A percentile compares a stretch with the other conserved stretches of the same genome.
These are phyloP conservation scores for Phragmatobia fuliginosa DNA, from an alignment of 2,888 invertebrate species.

Conservation along the genomic window DNA sequence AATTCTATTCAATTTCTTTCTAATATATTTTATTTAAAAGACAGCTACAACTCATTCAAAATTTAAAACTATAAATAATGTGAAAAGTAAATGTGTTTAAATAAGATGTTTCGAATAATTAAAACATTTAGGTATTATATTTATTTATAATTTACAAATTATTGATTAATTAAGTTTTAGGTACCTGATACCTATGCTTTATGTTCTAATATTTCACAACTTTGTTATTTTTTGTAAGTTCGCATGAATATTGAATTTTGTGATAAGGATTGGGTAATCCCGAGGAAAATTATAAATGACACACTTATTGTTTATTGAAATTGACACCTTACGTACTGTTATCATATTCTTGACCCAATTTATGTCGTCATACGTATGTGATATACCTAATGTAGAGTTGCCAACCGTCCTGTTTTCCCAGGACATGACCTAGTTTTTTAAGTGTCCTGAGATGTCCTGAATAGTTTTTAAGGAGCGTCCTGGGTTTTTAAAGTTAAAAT, in stretches of 20 bases:
- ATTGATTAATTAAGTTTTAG: constrained; percentile 14
- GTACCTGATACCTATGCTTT: background rate
- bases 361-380: background rate
- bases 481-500: no score
- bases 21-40: constrained; percentile 17
- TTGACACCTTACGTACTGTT: background rate
- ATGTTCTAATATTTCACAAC: constrained; percentile 5
- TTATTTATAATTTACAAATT: constrained; percentile 28
- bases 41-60: constrained; percentile 8
- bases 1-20: background rate
- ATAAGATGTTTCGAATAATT: constrained; percentile 44
- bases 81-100: constrained; percentile 40
- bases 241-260: background rate
- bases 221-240: background rate
- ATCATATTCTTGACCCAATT: background rate
- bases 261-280: constrained; percentile 4
- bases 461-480: no score
- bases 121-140: constrained; percentile 28
- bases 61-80: constrained; percentile 40
- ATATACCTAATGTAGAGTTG: no score
- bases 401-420: no score
- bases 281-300: constrained; percentile 8
- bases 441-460: no score
- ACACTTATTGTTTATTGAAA: background rate
- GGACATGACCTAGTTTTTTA: no score